A percentile compares a stretch with the other conserved stretches of the same genome.
These are phyloP conservation scores for Tinamus major DNA, from an alignment of 2,797 vertebrate genomes.

Conservation along the genomic window DNA sequence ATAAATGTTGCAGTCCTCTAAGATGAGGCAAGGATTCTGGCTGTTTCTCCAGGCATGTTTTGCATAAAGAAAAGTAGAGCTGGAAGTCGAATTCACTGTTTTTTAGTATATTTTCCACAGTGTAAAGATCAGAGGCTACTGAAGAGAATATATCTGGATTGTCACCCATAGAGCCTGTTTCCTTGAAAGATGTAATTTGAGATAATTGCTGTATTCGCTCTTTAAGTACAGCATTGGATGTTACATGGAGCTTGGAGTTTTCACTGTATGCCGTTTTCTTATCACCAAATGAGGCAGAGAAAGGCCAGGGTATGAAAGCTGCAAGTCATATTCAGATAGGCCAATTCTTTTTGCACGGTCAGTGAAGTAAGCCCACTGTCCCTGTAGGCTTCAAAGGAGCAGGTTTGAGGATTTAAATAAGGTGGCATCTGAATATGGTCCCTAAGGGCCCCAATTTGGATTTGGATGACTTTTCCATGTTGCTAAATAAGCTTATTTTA, in stretches of 20 bases:
- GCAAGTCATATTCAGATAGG: accelerated
- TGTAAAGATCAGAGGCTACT: neutral
- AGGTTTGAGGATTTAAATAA: neutral
- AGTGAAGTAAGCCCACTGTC: neutral
- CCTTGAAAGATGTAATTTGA: neutral
- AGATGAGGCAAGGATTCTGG: neutral
- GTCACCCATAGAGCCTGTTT: neutral
- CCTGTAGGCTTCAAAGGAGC: neutral
- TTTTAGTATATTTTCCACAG: neutral
- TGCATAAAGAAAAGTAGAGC: neutral
- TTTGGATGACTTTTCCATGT: neutral
- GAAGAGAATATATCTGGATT: neutral
- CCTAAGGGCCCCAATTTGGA: neutral
- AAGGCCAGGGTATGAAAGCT: neutral
- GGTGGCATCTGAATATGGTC: neutral
- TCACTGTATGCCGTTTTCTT: neutral
- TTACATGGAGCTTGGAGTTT: neutral
- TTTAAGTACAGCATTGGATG: neutral
- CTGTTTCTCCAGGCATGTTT: neutral
- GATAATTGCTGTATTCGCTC: too few species aligned
- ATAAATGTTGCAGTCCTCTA: neutral
- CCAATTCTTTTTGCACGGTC: neutral
- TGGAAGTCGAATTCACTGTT: accelerated
- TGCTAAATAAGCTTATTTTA: neutral
- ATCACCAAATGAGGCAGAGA: neutral